These are phyloP conservation scores for Nannobrachium achirus DNA, from an alignment of 2,113 vertebrate species.

Conservation along the genomic window DNA sequence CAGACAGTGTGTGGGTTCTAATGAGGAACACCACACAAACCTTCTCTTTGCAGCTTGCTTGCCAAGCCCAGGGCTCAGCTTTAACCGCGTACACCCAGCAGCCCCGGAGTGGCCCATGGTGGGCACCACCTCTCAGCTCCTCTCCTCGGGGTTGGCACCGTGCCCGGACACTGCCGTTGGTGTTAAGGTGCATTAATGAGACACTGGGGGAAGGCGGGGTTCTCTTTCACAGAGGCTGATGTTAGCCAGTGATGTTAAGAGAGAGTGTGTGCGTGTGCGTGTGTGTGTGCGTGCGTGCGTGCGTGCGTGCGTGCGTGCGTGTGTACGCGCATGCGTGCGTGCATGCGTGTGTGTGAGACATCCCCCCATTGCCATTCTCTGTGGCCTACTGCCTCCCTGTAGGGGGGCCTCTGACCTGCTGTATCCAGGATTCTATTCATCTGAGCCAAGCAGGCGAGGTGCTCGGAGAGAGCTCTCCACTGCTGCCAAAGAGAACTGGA, in stretches of 20 bases:
- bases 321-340: slow-evolving; percentile 15
- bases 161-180: slow-evolving; percentile 45
- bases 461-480: slow-evolving; percentile 42
- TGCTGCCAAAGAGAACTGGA: slow-evolving; percentile 32
- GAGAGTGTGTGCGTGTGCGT: no score
- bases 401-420: slow-evolving; percentile 5
- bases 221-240: neutral
- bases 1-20: slow-evolving; percentile 42
- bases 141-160: slow-evolving; percentile 37
- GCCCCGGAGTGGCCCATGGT: slow-evolving; percentile 20
- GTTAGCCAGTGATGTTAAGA: no score
- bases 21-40: slow-evolving; percentile 51
- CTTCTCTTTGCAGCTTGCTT: neutral
- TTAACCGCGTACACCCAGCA: slow-evolving; percentile 12
- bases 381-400: slow-evolving; percentile 10
- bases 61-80: slow-evolving; percentile 47
- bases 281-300: neutral
- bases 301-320: slow-evolving; percentile 12
- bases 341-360: slow-evolving; percentile 15
- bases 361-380: slow-evolving; percentile 18
- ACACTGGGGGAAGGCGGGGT: slow-evolving; percentile 20
- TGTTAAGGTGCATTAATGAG: slow-evolving; percentile 64
- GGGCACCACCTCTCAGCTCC: slow-evolving; percentile 43
- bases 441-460: slow-evolving; percentile 48
- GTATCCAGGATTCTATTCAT: slow-evolving; percentile 56